A percentile compares a stretch with the other conserved stretches of the same genome.
Conservation (phyloP, 2,888 invertebrate species). For the Tipula helvola region DNA sequence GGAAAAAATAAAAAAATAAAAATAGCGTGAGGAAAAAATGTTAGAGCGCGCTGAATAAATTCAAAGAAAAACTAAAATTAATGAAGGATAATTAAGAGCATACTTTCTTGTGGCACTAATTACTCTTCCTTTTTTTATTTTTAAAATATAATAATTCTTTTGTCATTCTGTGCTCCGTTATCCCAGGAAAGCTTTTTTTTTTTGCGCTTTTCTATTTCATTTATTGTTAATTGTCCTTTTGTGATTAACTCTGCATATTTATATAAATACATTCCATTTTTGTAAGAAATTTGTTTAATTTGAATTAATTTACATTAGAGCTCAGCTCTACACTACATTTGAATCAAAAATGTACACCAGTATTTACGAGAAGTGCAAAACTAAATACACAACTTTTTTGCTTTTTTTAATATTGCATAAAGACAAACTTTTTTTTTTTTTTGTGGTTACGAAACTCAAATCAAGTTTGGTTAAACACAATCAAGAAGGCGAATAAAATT, state of each 20-base stretch:
- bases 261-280: not conserved
- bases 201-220: not conserved
- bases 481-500: not conserved
- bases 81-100: constrained; percentile 8
- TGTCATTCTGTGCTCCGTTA: not conserved
- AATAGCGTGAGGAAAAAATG: not conserved
- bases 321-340: too few relatives aligned
- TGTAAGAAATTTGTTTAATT: not conserved
- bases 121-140: not conserved
- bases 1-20: not conserved
- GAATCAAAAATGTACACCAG: too few relatives aligned
- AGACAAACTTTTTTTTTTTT: too few relatives aligned
- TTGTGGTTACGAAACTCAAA: too few relatives aligned
- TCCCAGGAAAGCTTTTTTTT: not conserved
- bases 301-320: too few relatives aligned
- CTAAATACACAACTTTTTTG: not conserved
- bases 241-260: not conserved
- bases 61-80: constrained; percentile 8
- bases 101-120: not conserved
- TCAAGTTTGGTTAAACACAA: too few relatives aligned
- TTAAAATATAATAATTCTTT: not conserved
- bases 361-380: not conserved
- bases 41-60: not conserved
- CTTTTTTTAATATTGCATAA: too few relatives aligned
- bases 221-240: not conserved